Percentiles rank a stretch among this genome's conserved stretches.
phyloP scores from a whole-genome alignment of 2,113 vertebrate species.

The Ameiurus melas region DNA sequence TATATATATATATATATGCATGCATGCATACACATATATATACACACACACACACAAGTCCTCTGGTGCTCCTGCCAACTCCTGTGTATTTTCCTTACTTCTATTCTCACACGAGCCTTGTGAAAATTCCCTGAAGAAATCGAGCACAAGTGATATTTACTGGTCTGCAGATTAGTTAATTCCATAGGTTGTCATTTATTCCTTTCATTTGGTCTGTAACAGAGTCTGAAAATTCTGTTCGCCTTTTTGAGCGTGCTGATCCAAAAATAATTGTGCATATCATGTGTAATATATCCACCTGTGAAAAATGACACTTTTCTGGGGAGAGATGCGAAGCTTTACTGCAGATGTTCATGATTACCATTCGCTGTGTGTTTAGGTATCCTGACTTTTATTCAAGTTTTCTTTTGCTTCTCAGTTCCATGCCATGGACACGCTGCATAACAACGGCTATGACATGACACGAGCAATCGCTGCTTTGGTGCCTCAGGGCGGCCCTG shows the following conservation, averaged over 20 bases:
- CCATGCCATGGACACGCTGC: slow-evolving; percentile 97
- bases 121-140: neutral
- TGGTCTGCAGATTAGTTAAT: neutral
- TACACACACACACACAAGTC: too few relatives aligned
- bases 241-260: neutral
- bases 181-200: neutral
- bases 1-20: too few relatives aligned
- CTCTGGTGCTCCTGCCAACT: too few relatives aligned
- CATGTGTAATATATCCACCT: neutral
- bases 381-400: neutral
- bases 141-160: neutral
- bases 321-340: neutral
- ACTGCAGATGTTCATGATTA: neutral
- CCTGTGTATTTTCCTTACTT: too few relatives aligned
- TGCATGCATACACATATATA: too few relatives aligned
- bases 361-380: neutral
- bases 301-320: neutral
- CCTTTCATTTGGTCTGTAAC: neutral
- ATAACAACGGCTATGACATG: slow-evolving; percentile 90
- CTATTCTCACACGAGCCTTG: too few relatives aligned
- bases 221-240: neutral
- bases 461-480: slow-evolving; percentile 93
- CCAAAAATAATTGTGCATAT: neutral
- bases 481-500: slow-evolving; percentile 96
- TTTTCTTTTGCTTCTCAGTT: slow-evolving; percentile 72